Percentiles rank a stretch among this genome's conserved stretches.
Evolutionary conservation across 2,113 vertebrate species (phyloP).

Genomic region (Colinus virginianus): DNA sequence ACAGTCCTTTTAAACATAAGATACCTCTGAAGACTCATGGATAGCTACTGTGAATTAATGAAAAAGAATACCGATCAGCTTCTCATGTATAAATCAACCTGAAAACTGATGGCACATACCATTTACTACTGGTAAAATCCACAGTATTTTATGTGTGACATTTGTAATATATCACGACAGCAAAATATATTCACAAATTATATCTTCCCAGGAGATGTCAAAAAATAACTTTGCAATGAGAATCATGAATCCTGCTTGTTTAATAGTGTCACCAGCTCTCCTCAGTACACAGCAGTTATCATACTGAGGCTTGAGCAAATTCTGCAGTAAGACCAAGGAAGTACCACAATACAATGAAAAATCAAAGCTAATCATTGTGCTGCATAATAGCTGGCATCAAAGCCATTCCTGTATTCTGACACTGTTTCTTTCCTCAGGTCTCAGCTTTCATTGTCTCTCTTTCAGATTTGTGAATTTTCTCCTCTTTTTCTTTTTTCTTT

Average conservation of each 20-base stretch:
- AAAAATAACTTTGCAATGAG: not conserved
- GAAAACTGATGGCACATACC: not conserved
- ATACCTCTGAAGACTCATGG: not conserved
- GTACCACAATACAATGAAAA: not conserved
- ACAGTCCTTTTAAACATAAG: not conserved
- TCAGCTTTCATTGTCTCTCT: not conserved
- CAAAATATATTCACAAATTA: not conserved
- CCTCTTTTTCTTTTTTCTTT: not conserved
- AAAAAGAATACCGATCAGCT: not conserved
- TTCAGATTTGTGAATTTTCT: not conserved
- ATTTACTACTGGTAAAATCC: not conserved
- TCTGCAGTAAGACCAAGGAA: not conserved
- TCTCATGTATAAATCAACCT: not conserved
- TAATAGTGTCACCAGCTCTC: not conserved
- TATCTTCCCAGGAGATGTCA: not conserved
- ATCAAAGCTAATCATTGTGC: not conserved
- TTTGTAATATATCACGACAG: not conserved
- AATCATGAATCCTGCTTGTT: rapidly evolving
- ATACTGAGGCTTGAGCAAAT: not conserved
- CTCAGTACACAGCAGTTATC: not conserved
- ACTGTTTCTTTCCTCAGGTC: not conserved
- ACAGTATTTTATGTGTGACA: not conserved
- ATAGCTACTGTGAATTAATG: not conserved
- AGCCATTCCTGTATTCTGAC: not conserved
- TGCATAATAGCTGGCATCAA: not conserved